phyloP scores from a whole-genome alignment of 2,888 invertebrate genomes.

The Crocallis elinguaria region DNA sequence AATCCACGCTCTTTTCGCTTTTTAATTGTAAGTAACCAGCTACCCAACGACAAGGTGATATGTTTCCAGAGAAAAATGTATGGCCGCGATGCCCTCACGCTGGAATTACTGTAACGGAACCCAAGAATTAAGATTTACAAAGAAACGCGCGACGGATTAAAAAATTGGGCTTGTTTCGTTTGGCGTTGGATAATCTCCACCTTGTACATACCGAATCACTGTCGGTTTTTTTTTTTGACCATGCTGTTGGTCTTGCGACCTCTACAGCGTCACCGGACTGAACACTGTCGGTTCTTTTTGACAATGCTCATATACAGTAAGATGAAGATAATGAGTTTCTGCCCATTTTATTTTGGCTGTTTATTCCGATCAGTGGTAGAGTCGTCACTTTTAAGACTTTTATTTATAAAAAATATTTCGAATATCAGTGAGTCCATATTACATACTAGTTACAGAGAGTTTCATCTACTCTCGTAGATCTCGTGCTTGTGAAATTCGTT shows the following conservation, averaged over 20 bases:
- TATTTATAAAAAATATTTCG: too few species aligned
- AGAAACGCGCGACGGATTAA: conserved; percentile 63
- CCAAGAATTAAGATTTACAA: conserved; percentile 71
- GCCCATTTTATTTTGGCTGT: neutral
- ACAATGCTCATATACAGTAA: neutral
- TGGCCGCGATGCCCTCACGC: conserved; percentile 59
- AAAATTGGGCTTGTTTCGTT: conserved; percentile 48
- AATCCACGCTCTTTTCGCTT: conserved; percentile 82
- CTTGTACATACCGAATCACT: conserved; percentile 1
- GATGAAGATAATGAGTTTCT: neutral
- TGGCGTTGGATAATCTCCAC: conserved; percentile 47
- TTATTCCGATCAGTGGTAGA: too few species aligned
- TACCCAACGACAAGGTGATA: conserved; percentile 78
- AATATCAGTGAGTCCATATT: too few species aligned
- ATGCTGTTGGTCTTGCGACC: too few species aligned
- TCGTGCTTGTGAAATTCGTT: too few species aligned
- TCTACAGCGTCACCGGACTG: too few species aligned
- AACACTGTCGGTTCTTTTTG: neutral
- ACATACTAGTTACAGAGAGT: too few species aligned
- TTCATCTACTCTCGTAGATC: too few species aligned
- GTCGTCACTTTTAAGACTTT: too few species aligned
- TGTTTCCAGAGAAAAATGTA: conserved; percentile 75
- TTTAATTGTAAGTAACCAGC: conserved; percentile 82
- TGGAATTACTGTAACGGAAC: conserved; percentile 78
- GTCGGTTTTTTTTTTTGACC: neutral